Evolutionary conservation across 2,113 vertebrate species (phyloP).

Genomic region (Cyanoliseus patagonus): DNA sequence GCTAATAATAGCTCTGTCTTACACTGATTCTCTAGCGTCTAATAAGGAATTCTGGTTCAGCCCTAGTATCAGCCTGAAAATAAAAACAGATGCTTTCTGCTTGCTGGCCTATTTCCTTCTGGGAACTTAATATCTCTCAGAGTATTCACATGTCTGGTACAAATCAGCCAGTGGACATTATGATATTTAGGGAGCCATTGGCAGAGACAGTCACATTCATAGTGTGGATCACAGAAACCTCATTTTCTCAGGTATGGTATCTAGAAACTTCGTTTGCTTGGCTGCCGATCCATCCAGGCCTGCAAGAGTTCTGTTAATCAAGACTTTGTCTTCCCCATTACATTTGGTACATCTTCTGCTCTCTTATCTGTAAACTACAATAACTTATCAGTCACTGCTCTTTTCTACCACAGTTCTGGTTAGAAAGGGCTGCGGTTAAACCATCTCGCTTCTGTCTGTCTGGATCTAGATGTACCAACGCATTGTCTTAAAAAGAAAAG

Average conservation of each 20-base stretch:
- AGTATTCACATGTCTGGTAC: neutral
- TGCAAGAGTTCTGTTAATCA: neutral
- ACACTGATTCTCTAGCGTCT: neutral
- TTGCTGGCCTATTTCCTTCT: neutral
- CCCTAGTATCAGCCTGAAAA: neutral
- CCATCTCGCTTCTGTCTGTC: neutral
- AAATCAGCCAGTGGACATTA: neutral
- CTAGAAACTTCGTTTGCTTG: neutral
- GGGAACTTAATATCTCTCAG: neutral
- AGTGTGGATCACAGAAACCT: accelerated
- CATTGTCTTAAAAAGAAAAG: neutral
- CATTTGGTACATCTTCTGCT: neutral
- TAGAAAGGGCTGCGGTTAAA: neutral
- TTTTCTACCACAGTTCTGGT: neutral
- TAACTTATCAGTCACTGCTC: neutral
- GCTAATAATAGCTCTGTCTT: neutral
- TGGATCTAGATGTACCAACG: neutral
- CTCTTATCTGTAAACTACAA: neutral
- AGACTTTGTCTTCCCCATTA: neutral
- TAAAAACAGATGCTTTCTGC: neutral
- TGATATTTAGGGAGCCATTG: neutral
- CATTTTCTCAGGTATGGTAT: neutral
- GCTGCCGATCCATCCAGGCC: neutral
- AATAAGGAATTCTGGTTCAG: neutral
- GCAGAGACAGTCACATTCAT: neutral